These are phyloP conservation scores for Xestia sexstrigata DNA, from an alignment of 2,888 invertebrate species.

Conservation along the genomic window DNA sequence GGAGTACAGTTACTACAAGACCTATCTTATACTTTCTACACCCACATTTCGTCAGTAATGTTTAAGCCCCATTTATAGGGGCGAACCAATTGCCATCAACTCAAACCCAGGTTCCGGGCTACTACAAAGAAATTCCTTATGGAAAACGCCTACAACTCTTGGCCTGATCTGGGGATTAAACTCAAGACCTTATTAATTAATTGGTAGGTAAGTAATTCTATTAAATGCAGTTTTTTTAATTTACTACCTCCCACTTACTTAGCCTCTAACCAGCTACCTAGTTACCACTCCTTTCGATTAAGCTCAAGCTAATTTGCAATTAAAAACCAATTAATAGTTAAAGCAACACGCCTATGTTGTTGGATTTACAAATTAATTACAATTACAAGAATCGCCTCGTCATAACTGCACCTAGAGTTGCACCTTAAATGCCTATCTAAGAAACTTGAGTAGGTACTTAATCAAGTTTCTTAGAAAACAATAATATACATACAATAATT, in stretches of 20 bases:
- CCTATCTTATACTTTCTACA: background rate
- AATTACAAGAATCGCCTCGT: constrained; percentile 12
- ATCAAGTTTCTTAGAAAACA: background rate
- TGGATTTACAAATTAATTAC: constrained; percentile 31
- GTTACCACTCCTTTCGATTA: constrained; percentile 15
- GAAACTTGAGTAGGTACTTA: too few species aligned
- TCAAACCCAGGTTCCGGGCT: background rate
- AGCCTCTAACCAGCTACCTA: background rate
- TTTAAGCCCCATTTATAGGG: background rate
- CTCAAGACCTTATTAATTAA: background rate
- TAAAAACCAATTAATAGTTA: constrained; percentile 47
- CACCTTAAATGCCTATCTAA: too few species aligned
- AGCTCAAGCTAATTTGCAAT: constrained; percentile 45
- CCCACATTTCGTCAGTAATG: background rate
- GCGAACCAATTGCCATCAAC: background rate
- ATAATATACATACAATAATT: too few species aligned
- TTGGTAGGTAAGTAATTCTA: background rate
- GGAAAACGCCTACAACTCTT: background rate
- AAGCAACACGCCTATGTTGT: constrained; percentile 25
- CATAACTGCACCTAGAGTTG: constrained; percentile 2
- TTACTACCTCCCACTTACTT: background rate
- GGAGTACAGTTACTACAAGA: background rate
- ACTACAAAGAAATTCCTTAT: background rate
- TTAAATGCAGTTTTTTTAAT: background rate
- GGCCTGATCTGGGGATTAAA: background rate